Evolutionary conservation across 2,797 vertebrate species (phyloP).

Genomic region (Acomys russatus): DNA sequence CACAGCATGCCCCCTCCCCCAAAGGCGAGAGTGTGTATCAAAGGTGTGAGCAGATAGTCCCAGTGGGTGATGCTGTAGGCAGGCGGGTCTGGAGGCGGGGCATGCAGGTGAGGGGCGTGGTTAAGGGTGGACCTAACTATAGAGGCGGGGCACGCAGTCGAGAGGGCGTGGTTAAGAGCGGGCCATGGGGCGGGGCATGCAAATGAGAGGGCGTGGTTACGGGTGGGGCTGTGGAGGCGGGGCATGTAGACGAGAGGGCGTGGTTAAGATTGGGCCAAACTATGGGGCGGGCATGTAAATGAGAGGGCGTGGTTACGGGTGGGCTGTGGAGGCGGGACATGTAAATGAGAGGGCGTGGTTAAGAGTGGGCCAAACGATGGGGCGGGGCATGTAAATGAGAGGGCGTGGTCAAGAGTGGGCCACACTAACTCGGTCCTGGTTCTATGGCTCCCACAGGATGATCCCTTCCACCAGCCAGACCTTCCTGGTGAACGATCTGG

Average conservation of each 20-base stretch:
- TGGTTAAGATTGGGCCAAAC: too few relatives aligned
- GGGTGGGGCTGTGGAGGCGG: too few relatives aligned
- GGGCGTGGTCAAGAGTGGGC: background rate
- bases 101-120: background rate
- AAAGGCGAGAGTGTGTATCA: background rate
- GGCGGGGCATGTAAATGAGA: background rate
- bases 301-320: too few relatives aligned
- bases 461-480: constrained; percentile 95
- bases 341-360: background rate
- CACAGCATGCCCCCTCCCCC: background rate
- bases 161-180: too few relatives aligned
- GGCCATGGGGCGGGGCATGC: too few relatives aligned
- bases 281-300: too few relatives aligned
- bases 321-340: too few relatives aligned
- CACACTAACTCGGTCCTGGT: background rate
- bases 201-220: too few relatives aligned
- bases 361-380: too few relatives aligned
- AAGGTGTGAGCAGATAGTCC: background rate
- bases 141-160: too few relatives aligned
- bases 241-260: too few relatives aligned
- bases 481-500: constrained; percentile 95
- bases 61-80: background rate
- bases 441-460: constrained; percentile 89
- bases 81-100: background rate
- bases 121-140: too few relatives aligned